phyloP scores from a whole-genome alignment of 2,797 vertebrate species.

The Myiotriccus ornatus region DNA sequence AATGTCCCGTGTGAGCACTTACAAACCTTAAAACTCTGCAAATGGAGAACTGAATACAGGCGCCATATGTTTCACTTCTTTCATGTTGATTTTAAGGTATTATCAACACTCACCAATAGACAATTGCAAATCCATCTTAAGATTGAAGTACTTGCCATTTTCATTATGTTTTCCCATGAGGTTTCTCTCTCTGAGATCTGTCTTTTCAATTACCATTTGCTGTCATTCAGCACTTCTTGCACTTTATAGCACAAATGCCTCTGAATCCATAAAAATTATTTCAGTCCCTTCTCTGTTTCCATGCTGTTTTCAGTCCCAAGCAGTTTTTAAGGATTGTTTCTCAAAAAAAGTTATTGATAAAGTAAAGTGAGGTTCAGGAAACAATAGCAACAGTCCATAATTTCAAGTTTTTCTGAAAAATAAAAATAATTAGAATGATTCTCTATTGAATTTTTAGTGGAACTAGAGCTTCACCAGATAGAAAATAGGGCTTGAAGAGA shows the following conservation, averaged over 20 bases:
- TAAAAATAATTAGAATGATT: neutral
- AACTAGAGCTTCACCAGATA: neutral
- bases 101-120: neutral
- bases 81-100: neutral
- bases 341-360: neutral
- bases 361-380: neutral
- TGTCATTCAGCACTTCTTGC: neutral
- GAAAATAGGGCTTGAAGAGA: neutral
- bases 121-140: neutral
- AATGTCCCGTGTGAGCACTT: neutral
- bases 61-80: neutral
- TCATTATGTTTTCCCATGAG: neutral
- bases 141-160: slow-evolving; percentile 12
- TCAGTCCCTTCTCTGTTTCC: neutral
- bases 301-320: neutral
- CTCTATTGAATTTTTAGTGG: neutral
- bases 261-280: neutral
- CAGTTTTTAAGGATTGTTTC: neutral
- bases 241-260: neutral
- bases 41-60: neutral
- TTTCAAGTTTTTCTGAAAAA: neutral
- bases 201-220: slow-evolving; percentile 10
- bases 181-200: neutral
- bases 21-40: neutral
- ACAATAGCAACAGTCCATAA: neutral